Evolutionary conservation across 1,140 invertebrate species (phyloP), one percentile per base, ranked within the genome.

Genomic region (Drosophila trapezifrons): DNA sequence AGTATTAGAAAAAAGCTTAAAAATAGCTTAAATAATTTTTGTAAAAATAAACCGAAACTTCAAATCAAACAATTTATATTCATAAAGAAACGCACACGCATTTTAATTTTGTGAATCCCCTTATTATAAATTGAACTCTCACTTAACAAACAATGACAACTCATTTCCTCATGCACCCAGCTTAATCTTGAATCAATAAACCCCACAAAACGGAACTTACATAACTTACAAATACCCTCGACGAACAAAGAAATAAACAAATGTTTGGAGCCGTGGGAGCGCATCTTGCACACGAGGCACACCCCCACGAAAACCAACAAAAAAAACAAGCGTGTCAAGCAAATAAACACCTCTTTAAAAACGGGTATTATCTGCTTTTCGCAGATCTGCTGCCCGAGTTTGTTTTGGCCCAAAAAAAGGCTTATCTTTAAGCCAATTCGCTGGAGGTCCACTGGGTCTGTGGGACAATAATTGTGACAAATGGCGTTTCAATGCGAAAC

Each of bases 251-350:
- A 71, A 45, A 60, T 60, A 55, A 54, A 55, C 54, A 54, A 46
- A 70, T 56, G 38, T 73, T 56, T 49, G 57, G 20, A 10, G 18
- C 62, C 72, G 72, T 75, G 72, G 51, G 72, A 75, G 70, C 51
- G n/a, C 32, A 37, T 40, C 13, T 22, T 22, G 29, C 40, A 46
- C n/a, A 32, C 22, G 9, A 20, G 22, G 29, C 63, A 65, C 40
- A 29, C 56, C 20, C 52, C 57, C 40, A n/a, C 10, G 12, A 25
- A 45, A 65, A 65, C 25, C 4, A 9, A 32, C 15, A n/a, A 10
- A 52, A 37, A n/a, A 35, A 22, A 22, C 51, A 54, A 54, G 10
- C 1, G 47, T 45, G 55, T 46, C 25, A 46, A 38, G 20, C 32
- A 57, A 70, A 64, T 54, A 52, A 46, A 71, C 45, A 49, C 22